Conservation (phyloP, 2,888 invertebrate species). For the Aricia artaxerxes region DNA sequence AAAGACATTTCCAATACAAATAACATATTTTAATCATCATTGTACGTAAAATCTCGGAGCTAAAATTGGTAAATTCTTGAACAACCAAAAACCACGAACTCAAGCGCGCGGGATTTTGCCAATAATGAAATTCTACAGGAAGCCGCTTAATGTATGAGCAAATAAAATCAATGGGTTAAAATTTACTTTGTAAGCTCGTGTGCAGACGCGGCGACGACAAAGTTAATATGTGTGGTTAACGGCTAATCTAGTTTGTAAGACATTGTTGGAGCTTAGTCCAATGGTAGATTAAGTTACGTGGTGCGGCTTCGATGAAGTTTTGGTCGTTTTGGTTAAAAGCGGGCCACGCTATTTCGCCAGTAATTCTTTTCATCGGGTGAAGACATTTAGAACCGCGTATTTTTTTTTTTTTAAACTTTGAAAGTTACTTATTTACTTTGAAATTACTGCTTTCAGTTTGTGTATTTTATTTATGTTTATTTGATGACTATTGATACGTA, state of each 20-base stretch:
- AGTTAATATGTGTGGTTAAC: slow-evolving; percentile 24
- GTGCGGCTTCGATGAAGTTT: background rate
- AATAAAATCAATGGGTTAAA: slow-evolving; percentile 23
- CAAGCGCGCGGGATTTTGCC: slow-evolving; percentile 14
- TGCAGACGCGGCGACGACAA: slow-evolving; percentile 20
- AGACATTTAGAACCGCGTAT: background rate
- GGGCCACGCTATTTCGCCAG: background rate
- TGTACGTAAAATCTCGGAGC: slow-evolving; percentile 1
- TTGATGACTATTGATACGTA: too few relatives aligned
- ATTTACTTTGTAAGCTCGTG: slow-evolving; percentile 19
- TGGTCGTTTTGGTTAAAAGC: background rate
- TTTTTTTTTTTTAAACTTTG: background rate
- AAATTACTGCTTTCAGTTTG: too few relatives aligned
- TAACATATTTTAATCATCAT: slow-evolving; percentile 1
- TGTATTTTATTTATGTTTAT: too few relatives aligned
- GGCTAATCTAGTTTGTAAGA: slow-evolving; percentile 22
- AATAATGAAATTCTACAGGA: slow-evolving; percentile 23
- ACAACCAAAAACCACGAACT: slow-evolving; percentile 19
- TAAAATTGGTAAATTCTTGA: slow-evolving; percentile 6
- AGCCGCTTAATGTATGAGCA: slow-evolving; percentile 26
- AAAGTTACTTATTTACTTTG: too few relatives aligned
- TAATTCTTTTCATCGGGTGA: background rate
- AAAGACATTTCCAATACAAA: background rate
- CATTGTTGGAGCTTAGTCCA: background rate
- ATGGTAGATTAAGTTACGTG: background rate